phyloP scores from a whole-genome alignment of 2,797 vertebrate genomes.

The Chanos chanos region DNA sequence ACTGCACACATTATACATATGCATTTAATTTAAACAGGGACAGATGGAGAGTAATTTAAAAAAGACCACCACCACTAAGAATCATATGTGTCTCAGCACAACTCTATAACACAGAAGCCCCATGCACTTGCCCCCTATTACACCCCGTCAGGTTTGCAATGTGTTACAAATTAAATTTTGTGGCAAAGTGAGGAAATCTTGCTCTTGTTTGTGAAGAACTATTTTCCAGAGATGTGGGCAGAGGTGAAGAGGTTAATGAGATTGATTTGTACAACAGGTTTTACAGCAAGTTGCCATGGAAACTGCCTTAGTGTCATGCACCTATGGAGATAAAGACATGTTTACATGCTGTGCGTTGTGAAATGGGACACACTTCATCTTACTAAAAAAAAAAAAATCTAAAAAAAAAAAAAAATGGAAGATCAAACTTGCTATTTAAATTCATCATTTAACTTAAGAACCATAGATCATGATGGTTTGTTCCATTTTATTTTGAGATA shows the following conservation, averaged over 20 bases:
- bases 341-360: conserved; percentile 42
- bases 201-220: conserved; percentile 30
- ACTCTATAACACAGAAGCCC: conserved; percentile 21
- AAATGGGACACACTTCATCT: conserved; percentile 26
- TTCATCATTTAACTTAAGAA: not conserved
- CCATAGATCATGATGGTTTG: no score
- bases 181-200: conserved; percentile 27
- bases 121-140: conserved; percentile 15
- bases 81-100: conserved; percentile 14
- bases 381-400: conserved; percentile 22
- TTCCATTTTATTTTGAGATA: no score
- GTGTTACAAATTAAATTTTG: conserved; percentile 27
- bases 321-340: conserved; percentile 39
- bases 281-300: conserved; percentile 44
- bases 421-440: conserved; percentile 21
- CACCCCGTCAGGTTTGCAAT: conserved; percentile 35
- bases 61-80: conserved; percentile 27
- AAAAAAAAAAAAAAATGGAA: conserved; percentile 20
- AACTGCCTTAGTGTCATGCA: conserved; percentile 42
- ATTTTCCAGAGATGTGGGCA: conserved; percentile 33
- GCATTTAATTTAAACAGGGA: conserved; percentile 35
- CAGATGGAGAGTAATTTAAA: conserved; percentile 41
- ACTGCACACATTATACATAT: conserved; percentile 4
- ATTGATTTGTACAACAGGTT: conserved; percentile 40
- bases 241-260: conserved; percentile 50